phyloP scores from a whole-genome alignment of 53 echinoderm and acorn worm species.

The Luidia sarsii region DNA sequence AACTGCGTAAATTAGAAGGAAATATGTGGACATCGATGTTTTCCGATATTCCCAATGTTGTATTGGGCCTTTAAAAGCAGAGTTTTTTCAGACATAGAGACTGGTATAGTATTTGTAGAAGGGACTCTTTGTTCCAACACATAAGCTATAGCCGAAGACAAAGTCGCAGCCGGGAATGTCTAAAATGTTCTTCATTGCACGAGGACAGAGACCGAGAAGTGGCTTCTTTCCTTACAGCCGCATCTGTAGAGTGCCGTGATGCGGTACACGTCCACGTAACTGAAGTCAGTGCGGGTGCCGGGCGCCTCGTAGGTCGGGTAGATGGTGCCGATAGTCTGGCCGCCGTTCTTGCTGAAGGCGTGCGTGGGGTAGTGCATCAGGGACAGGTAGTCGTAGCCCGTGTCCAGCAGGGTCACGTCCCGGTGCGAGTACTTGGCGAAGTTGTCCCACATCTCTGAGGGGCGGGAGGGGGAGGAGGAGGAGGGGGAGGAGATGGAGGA shows the following conservation, averaged over 20 bases:
- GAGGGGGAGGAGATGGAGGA: background rate
- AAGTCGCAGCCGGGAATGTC: too few species aligned
- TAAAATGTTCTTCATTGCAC: too few species aligned
- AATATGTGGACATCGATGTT: too few species aligned
- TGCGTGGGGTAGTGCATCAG: conserved; percentile 92
- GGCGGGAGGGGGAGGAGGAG: background rate
- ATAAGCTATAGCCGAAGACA: too few species aligned
- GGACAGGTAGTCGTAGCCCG: conserved; percentile 85
- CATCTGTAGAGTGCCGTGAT: conserved; percentile 86
- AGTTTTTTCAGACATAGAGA: too few species aligned
- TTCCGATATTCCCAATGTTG: too few species aligned
- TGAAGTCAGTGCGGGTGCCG: conserved; percentile 77
- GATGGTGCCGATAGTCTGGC: conserved; percentile 75
- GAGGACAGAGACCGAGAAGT: too few species aligned
- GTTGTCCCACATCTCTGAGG: conserved; percentile 79
- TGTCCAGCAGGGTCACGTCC: conserved; percentile 76
- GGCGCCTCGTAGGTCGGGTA: conserved; percentile 64
- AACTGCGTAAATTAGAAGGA: too few species aligned
- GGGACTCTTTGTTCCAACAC: too few species aligned
- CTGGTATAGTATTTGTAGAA: too few species aligned
- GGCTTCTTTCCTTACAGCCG: conserved; percentile 83
- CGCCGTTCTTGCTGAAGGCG: conserved; percentile 84
- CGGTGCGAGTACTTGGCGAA: conserved; percentile 74
- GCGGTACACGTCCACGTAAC: conserved; percentile 69
- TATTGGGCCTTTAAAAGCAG: background rate